A percentile compares a stretch with the other conserved stretches of the same genome.
Conservation (phyloP, 2,113 vertebrate genomes). For the Machaerirhynchus nigripectus region DNA sequence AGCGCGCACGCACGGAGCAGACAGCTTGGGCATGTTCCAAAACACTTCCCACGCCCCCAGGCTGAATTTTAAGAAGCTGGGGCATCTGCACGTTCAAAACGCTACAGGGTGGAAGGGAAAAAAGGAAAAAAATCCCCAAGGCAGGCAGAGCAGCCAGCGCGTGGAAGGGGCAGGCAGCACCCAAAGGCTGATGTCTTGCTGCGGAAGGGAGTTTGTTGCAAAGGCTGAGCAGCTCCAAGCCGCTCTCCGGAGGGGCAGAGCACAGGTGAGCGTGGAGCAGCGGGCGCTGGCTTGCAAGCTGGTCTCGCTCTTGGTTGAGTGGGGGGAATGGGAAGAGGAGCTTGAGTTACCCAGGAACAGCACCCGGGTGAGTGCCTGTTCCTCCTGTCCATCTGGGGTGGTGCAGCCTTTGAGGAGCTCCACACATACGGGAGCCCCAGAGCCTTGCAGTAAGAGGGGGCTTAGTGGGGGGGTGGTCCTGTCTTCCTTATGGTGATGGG, state of each 20-base stretch:
- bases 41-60: slow-evolving; percentile 52
- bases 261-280: slow-evolving; percentile 42
- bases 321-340: slow-evolving; percentile 14
- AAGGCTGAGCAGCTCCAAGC: slow-evolving; percentile 6
- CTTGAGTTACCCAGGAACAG: neutral
- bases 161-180: slow-evolving; percentile 38
- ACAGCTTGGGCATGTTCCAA: slow-evolving; percentile 64
- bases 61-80: slow-evolving; percentile 59
- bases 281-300: neutral
- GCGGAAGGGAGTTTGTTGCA: slow-evolving; percentile 16
- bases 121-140: slow-evolving; percentile 7
- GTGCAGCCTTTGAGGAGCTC: neutral
- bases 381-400: neutral
- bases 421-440: neutral
- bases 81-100: slow-evolving; percentile 58
- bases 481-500: neutral
- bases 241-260: slow-evolving; percentile 35
- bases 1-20: slow-evolving; percentile 16
- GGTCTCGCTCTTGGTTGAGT: neutral
- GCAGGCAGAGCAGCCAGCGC: slow-evolving; percentile 11
- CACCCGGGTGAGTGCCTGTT: neutral
- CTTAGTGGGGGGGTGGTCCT: neutral
- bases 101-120: neutral
- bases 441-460: neutral
- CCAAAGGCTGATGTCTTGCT: slow-evolving; percentile 12